A percentile compares a stretch with the other conserved stretches of the same genome.
Evolutionary conservation across 1,140 invertebrate species (phyloP).

Genomic region (Drosophila nasuta): DNA sequence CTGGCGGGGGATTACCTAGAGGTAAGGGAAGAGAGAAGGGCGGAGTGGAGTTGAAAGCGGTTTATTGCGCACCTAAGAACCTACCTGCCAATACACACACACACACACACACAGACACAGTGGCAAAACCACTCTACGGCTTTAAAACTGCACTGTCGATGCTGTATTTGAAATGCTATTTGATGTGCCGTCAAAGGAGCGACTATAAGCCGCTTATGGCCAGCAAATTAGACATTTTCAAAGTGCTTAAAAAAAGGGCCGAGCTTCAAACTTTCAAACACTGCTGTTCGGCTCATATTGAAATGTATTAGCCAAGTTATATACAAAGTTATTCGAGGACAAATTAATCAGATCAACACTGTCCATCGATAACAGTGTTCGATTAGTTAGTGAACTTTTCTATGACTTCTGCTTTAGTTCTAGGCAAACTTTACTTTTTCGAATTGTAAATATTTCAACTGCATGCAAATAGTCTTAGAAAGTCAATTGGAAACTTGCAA

Average conservation of each 20-base stretch:
- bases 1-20: constrained; percentile 52
- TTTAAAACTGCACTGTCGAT: constrained; percentile 47
- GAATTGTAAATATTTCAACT: constrained; percentile 9
- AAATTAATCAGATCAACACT: neutral
- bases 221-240: constrained; percentile 72
- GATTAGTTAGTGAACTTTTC: neutral
- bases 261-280: neutral
- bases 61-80: constrained; percentile 37
- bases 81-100: neutral
- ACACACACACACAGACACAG: neutral
- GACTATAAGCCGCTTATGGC: constrained; percentile 72
- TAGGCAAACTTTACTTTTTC: neutral
- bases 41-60: constrained; percentile 26
- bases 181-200: constrained; percentile 55
- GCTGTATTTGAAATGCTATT: constrained; percentile 64
- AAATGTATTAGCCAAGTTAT: constrained; percentile 1
- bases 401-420: constrained; percentile 9
- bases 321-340: neutral
- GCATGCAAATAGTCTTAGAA: constrained; percentile 5
- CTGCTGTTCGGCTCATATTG: neutral
- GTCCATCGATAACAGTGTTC: too few species aligned
- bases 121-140: constrained; percentile 30
- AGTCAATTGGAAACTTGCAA: constrained; percentile 24
- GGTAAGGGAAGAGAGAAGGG: neutral
- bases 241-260: constrained; percentile 27